Evolutionary conservation across 92 coral and sea anemone species (phyloP), one percentile per base, ranked within the genome.

Genomic region (Parazoanthus atlanticus): DNA sequence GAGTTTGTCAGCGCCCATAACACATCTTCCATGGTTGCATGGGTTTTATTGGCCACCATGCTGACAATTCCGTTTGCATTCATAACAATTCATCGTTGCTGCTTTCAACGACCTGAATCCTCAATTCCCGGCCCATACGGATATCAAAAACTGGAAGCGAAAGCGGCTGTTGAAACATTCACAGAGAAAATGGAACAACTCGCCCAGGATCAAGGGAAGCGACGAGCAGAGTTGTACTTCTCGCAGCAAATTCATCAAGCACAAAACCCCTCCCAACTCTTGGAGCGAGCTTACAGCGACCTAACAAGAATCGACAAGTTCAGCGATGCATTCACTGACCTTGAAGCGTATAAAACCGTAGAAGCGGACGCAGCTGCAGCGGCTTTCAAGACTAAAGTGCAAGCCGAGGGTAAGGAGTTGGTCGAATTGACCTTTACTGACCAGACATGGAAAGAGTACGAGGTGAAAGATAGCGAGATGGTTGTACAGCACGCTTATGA

Each of bases 181-280:
- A 91, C 90, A 81, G 84, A 54, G 16, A 93, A 90, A 90, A 95
- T 95, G 98, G 96, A 93, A 76, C 88, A 87, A 28, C 92, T 94
- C 8, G 98, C 98, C 34, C 67, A 82, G 81, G 95, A 89, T 5
- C 98, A 94, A 79, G 98, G 98, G 8, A 93, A 94, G 74, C 87
- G 95, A 86, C 86, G 92, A 65, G 98, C 98, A n/a, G 95, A 94
- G 19, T 36, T 94, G 88, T 94, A 94, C 90, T 94, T 94, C 40
- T 90, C 92, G 25, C 88, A 92, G 74, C 91, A 92, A 80, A 81
- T 90, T 0, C 88, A 91, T 47, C 75, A 92, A 78, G 90, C 89
- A 28, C 90, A 85, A 36, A 94, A 92, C 75, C 95, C 98, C 15
- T 91, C 95, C 2, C 93, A 93, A 38, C 76, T 94, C 25, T 86